These are phyloP conservation scores for Bombus pyrosoma DNA, from an alignment of 1,140 invertebrate species.

Conservation along the genomic window DNA sequence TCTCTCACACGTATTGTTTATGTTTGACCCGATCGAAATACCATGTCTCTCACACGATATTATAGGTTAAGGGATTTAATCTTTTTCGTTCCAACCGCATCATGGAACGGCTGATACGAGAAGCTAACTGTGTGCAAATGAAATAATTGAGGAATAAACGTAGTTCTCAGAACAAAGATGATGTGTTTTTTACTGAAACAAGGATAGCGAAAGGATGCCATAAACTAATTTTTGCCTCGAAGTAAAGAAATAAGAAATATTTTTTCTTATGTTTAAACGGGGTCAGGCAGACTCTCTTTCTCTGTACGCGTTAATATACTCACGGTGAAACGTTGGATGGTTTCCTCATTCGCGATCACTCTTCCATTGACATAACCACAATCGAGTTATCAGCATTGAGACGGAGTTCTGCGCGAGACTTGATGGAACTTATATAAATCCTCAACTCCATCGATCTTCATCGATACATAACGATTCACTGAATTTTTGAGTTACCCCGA, in stretches of 20 bases:
- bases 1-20: no score
- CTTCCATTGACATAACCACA: constrained; percentile 22
- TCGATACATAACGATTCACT: background rate
- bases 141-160: background rate
- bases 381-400: constrained; percentile 5
- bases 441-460: background rate
- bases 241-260: no score
- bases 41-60: no score
- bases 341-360: background rate
- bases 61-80: no score
- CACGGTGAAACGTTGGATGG: background rate
- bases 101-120: background rate
- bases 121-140: background rate
- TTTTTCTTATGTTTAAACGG: background rate
- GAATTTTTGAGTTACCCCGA: background rate
- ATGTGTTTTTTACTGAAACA: background rate
- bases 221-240: background rate
- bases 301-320: constrained; percentile 14
- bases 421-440: constrained; percentile 1
- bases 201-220: background rate
- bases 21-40: no score
- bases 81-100: background rate
- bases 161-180: background rate
- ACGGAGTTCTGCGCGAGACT: background rate
- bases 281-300: background rate